phyloP scores from a whole-genome alignment of 92 coral and sea anemone species.

The Zoanthus sociatus region DNA sequence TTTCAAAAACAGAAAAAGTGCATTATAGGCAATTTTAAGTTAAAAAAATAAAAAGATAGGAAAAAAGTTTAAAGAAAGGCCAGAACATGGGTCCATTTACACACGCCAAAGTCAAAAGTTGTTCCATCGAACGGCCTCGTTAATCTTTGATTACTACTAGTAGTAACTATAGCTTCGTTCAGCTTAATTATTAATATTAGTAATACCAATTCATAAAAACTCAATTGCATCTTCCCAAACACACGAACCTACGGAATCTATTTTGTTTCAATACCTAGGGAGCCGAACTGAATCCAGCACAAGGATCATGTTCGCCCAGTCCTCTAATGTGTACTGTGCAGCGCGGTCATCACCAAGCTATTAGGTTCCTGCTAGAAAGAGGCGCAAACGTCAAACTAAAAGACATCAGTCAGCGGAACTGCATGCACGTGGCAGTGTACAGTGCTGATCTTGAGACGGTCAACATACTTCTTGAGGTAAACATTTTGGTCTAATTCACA shows the following conservation, averaged over 20 bases:
- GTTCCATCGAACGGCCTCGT: too few species aligned
- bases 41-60: too few species aligned
- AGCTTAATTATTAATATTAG: too few species aligned
- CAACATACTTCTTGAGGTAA: slow-evolving; percentile 65
- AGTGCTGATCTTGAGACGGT: slow-evolving; percentile 81
- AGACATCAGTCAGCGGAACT: slow-evolving; percentile 65
- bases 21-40: too few species aligned
- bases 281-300: slow-evolving; percentile 61
- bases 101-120: too few species aligned
- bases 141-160: too few species aligned
- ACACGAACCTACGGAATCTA: background rate
- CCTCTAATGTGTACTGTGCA: slow-evolving; percentile 82
- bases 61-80: too few species aligned
- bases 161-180: too few species aligned
- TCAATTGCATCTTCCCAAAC: too few species aligned
- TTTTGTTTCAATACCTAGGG: slow-evolving; percentile 54
- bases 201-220: too few species aligned
- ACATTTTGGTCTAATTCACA: background rate
- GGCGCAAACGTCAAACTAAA: slow-evolving; percentile 77
- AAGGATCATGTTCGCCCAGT: slow-evolving; percentile 63
- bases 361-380: slow-evolving; percentile 60
- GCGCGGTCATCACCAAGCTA: slow-evolving; percentile 74
- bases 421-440: slow-evolving; percentile 83
- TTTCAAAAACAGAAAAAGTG: too few species aligned
- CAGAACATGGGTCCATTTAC: too few species aligned